phyloP scores from a whole-genome alignment of 2,797 vertebrate species.

The Allobates femoralis region DNA sequence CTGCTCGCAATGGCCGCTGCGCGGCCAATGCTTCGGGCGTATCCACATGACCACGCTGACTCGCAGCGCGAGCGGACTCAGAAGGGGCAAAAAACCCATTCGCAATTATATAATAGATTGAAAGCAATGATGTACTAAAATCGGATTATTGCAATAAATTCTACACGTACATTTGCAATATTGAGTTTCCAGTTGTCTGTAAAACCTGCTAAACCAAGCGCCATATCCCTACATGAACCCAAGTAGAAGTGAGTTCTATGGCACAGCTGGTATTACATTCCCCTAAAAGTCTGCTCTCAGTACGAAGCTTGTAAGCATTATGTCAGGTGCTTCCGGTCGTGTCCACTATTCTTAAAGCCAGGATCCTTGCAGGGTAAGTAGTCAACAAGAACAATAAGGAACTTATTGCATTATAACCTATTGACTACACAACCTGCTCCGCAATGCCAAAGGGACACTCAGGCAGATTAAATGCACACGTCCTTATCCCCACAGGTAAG shows the following conservation, averaged over 20 bases:
- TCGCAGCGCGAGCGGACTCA: too few species aligned
- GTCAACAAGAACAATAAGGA: constrained; percentile 22
- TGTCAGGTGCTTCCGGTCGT: neutral
- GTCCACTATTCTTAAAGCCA: neutral
- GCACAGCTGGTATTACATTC: neutral
- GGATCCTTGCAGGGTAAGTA: neutral
- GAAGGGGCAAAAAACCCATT: too few species aligned
- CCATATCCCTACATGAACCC: neutral
- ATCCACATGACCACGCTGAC: too few species aligned
- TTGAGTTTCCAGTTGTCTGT: too few species aligned
- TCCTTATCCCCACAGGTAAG: constrained; percentile 45
- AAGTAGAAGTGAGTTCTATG: neutral
- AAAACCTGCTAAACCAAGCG: neutral
- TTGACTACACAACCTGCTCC: neutral
- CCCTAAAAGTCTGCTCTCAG: neutral
- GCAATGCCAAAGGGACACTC: constrained; percentile 36
- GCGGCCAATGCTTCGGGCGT: too few species aligned
- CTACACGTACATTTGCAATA: too few species aligned
- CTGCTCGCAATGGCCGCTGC: too few species aligned
- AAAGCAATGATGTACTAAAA: too few species aligned
- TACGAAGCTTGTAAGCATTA: neutral
- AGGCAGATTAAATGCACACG: constrained; percentile 32
- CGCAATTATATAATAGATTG: too few species aligned
- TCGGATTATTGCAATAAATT: too few species aligned
- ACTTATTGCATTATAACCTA: constrained; percentile 44